Evolutionary conservation across 2,888 invertebrate species (phyloP), one percentile per base, ranked within the genome.

Genomic region (Mythimna lalbum): DNA sequence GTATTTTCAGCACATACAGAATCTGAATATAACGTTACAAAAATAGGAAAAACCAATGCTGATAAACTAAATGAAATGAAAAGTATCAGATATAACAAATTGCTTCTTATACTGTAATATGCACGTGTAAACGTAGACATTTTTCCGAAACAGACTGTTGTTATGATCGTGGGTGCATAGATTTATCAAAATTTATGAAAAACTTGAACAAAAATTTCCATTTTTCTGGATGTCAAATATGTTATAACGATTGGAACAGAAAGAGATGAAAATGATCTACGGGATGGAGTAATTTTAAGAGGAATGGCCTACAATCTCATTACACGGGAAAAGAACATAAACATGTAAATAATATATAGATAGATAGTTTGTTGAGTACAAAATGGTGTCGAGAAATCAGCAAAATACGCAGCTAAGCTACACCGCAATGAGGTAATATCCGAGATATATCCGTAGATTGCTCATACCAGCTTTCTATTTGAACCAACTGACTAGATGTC

Each of bases 1-100:
- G 94, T 90, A 5, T 91, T 91, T 63, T 94, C 94, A 1, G 62
- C 36, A 75, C 94, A 95, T n/a, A 63, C 65, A 0, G 87, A 85
- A 21, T 83, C 47, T 2, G 69, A 66, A 62, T 91, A 92, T 74
- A 91, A 89, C 21, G 93, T 91, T 17, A 92, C 91, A 73, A 92
- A 94, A 55, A 94, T 81, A 0, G 94, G 84, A 0, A 92, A 93
- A n/a, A 84, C 81, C 27, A 94, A 76, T 0, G 95, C 90, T 3
- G 87, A 59, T 3, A 92, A 23, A 4, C 91, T 89, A n/a, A 94
- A 76, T 5, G 90, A 9, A 4, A 88, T 39, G 68, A 94, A 91
- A 9, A 92, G 23, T 4, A 90, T 21, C 17, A 93, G 75, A 64
- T 89, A 91, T 10, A 69, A 69, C 36, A 88, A 49, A 27, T 86